Evolutionary conservation across 2,888 invertebrate species (phyloP).

Genomic region (Drosophila quasianomalipes): DNA sequence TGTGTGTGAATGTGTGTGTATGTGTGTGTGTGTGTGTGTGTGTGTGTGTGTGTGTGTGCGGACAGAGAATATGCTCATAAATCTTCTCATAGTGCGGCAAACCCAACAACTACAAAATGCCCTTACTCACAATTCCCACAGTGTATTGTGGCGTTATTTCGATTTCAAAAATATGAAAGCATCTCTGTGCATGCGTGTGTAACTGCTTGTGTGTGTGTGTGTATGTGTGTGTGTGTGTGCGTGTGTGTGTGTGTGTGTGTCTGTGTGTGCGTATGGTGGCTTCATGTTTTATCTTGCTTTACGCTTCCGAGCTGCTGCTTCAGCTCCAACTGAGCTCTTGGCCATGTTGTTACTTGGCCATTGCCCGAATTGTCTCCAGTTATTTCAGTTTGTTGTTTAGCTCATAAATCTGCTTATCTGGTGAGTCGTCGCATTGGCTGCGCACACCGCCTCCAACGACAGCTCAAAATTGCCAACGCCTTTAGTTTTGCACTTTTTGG

Average conservation of each 20-base stretch:
- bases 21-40: slow-evolving; percentile 9
- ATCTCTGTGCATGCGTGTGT: slow-evolving; percentile 45
- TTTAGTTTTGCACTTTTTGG: slow-evolving; percentile 17
- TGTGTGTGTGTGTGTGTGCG: slow-evolving; percentile 30
- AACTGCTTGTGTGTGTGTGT: neutral
- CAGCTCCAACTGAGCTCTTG: slow-evolving; percentile 30
- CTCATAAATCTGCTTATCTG: slow-evolving; percentile 80
- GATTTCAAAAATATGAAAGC: slow-evolving; percentile 45
- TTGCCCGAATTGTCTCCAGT: slow-evolving; percentile 64
- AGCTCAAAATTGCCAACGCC: slow-evolving; percentile 45
- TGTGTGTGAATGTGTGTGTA: neutral
- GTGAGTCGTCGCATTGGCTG: slow-evolving; percentile 65
- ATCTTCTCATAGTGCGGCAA: slow-evolving; percentile 55
- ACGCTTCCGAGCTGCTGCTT: slow-evolving; percentile 69
- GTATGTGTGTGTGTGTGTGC: slow-evolving; percentile 18
- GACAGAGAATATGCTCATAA: slow-evolving; percentile 70
- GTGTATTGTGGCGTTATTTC: slow-evolving; percentile 50
- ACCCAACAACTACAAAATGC: neutral
- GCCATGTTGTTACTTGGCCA: slow-evolving; percentile 34
- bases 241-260: slow-evolving; percentile 41
- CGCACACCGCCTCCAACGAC: slow-evolving; percentile 50
- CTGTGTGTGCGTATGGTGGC: slow-evolving; percentile 52
- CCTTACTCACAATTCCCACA: neutral
- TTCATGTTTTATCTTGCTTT: slow-evolving; percentile 78
- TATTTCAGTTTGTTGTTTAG: slow-evolving; percentile 80